Evolutionary conservation across 2,888 invertebrate genomes (phyloP), one percentile per base, ranked within the genome.

Genomic region (Pantelozetes paolii): DNA sequence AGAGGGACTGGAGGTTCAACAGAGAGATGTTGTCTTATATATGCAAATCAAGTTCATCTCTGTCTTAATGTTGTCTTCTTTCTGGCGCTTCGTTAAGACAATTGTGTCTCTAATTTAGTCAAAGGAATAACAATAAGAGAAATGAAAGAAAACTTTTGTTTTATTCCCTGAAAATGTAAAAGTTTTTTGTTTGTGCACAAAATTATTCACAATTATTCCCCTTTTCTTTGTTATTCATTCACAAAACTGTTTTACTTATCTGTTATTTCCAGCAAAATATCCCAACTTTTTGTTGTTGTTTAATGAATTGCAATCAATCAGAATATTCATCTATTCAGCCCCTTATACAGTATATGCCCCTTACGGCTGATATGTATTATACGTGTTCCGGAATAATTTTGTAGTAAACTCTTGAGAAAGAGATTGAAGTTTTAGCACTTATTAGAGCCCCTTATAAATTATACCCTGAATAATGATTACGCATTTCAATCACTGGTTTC

Each of bases 321-420:
- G 50, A 50, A 23, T 50, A 50, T 50, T 20, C 50, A n/a, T 3
- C 20, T 20, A 3, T 5, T 50, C 11, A 6, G 2, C 20, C 1
- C 45, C 9, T 18, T 9, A 8, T 36, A 9, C 36, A 36, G 36
- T 36, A n/a, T 36, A 5, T 36, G 36, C 36, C 36, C 36, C n/a
- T n/a, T 36, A 45, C 15, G 2, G 45, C 15, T 45, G 6, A 45
- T 45, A 20, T 20, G 6, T 20, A 50, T 20, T 20, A 50, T n/a
- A 20, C 50, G 50, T 50, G 23, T 50, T 50, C n/a, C 50, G 50
- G 50, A 50, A 50, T 50, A 50, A 50, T 50, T 50, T 5, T 50
- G 45, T 15, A n/a, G 36, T 36, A 50, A 50, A 45, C 20, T 50
- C 50, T 50, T 50, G 1, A n/a, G 15, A 20, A 50, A 36, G 36